phyloP scores from a whole-genome alignment of 2,797 vertebrate species.

The Cuniculus paca region DNA sequence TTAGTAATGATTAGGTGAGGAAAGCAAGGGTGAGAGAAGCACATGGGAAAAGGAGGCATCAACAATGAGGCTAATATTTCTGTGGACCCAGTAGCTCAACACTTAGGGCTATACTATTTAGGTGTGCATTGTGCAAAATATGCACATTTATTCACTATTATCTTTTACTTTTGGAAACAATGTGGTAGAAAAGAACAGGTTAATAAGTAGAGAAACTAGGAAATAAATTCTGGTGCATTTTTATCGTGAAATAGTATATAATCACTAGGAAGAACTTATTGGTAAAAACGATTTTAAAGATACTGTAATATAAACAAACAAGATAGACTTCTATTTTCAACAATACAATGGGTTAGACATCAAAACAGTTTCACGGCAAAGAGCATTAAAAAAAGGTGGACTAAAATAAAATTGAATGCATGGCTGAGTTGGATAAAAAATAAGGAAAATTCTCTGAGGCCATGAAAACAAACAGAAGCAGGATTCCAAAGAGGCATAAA shows the following conservation, averaged over 20 bases:
- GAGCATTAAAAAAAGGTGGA: not conserved
- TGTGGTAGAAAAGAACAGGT: not conserved
- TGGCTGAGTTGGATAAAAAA: constrained; percentile 42
- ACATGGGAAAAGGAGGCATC: not conserved
- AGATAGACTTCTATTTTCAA: not conserved
- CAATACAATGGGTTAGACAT: not conserved
- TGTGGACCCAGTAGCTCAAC: not conserved
- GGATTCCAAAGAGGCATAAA: not conserved
- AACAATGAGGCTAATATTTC: not conserved
- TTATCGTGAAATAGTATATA: not conserved
- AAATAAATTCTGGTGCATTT: not conserved
- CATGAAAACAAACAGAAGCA: constrained; percentile 27
- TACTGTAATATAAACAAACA: not conserved
- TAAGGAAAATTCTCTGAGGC: constrained; percentile 60
- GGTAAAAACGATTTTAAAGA: not conserved
- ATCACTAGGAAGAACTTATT: not conserved
- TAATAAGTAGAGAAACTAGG: not conserved
- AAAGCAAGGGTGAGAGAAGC: not conserved
- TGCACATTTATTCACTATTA: not conserved
- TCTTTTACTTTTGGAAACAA: not conserved
- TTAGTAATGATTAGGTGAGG: not conserved
- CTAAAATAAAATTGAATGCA: constrained; percentile 31
- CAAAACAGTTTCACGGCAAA: not conserved
- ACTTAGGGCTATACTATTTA: not conserved
- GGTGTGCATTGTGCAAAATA: not conserved